Percentiles rank a stretch among this genome's conserved stretches.
Conservation (phyloP, 1,140 invertebrate genomes). For the Drosophila mojavensis region DNA sequence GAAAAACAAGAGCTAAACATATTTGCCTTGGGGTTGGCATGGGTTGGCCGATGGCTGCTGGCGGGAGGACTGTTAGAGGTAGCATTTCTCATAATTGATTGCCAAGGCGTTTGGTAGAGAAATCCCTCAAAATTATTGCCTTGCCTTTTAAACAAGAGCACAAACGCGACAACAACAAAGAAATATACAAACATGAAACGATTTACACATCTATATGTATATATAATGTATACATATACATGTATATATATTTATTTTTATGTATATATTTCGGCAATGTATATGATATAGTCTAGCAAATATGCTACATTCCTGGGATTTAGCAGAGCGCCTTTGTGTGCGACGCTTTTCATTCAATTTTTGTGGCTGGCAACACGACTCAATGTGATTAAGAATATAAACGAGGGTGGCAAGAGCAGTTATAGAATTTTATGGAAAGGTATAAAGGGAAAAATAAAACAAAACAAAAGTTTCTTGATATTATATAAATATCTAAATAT, state of each 20-base stretch:
- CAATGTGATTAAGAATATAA: constrained; percentile 1
- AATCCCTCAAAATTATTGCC: constrained; percentile 69
- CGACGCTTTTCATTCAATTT: constrained; percentile 72
- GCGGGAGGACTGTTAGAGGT: neutral
- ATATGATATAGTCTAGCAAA: constrained; percentile 52
- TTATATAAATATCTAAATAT: no score
- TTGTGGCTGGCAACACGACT: constrained; percentile 47
- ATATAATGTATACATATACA: constrained; percentile 28
- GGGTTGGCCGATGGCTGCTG: neutral
- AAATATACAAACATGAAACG: constrained; percentile 20
- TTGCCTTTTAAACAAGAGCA: constrained; percentile 45
- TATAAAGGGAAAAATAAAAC: no score
- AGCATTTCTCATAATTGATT: constrained; percentile 71
- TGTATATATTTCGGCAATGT: constrained; percentile 11
- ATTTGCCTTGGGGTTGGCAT: constrained; percentile 31
- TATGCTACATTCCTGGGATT: constrained; percentile 75
- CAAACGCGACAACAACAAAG: constrained; percentile 61
- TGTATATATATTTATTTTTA: neutral
- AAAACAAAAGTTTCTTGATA: no score
- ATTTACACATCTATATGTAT: constrained; percentile 10
- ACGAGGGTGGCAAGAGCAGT: no score
- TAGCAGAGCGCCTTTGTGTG: constrained; percentile 41
- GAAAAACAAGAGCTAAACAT: constrained; percentile 25
- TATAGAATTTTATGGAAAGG: no score
- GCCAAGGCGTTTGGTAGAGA: constrained; percentile 63